Evolutionary conservation across 2,113 vertebrate species (phyloP), one percentile per base, ranked within the genome.

Genomic region (Cyphomyrus discorhynchus): DNA sequence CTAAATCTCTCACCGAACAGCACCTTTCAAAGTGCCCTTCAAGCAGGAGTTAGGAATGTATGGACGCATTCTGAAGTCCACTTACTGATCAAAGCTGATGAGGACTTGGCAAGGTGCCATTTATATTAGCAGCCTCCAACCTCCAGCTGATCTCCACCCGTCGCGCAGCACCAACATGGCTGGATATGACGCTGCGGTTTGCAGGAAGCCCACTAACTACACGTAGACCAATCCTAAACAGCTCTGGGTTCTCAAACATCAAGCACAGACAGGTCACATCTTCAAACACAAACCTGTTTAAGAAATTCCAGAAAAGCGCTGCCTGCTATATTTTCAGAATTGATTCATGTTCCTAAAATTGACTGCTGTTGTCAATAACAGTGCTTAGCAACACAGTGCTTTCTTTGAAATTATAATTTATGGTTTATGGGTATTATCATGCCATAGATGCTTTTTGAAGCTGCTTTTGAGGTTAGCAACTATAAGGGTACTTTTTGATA

Each of bases 331-430:
- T 91, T 91, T 92, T 92, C 49, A 91, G 49, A 88, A 66, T 91
- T 77, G 77, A 90, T 94, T 93, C 27, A 92, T 94, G 91, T 92
- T 85, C 86, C 49, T 74, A 85, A 52, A 92, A 94, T 90, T 93
- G 91, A 94, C 90, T 93, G 85, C 45, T 88, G 88, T 70, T 93
- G 94, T 92, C 94, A 94, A 94, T 95, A 94, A 92, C 86, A 92
- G 87, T 90, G 91, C 91, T 91, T 91, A 90, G 83, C 86, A 90
- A 77, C n/a, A 70, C 24, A 92, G 91, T 91, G 89, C 92, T 93
- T 91, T 90, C 92, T 95, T 95, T 93, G 92, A 93, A 95, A 95
- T 93, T 91, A 46, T 91, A 92, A 93, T 93, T 93, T 92, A 91
- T 92, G 91, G 89, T 93, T 93, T 93, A 94, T 19, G 70, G 91